These are phyloP conservation scores for Dryoscopus gambensis DNA, from an alignment of 2,113 vertebrate genomes.

Conservation along the genomic window DNA sequence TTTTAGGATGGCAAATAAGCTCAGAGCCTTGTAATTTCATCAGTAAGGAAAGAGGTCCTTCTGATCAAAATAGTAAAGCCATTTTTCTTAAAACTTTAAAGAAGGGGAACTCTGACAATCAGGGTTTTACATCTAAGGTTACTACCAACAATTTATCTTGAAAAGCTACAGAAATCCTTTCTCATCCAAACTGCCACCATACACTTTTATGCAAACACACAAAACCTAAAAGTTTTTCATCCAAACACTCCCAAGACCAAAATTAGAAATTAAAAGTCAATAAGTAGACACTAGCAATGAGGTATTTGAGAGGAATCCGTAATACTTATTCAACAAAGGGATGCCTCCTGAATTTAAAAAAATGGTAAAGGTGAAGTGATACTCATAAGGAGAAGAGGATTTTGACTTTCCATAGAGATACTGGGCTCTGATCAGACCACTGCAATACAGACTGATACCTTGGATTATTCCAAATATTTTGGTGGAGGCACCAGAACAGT, in stretches of 20 bases:
- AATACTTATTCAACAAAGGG: not conserved
- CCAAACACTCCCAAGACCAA: not conserved
- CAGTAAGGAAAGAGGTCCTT: not conserved
- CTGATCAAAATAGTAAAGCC: not conserved
- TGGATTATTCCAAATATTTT: not conserved
- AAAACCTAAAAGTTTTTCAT: not conserved
- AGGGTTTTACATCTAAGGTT: not conserved
- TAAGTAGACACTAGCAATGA: not conserved
- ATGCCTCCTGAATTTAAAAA: not conserved
- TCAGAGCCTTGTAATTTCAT: not conserved
- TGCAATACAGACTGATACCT: not conserved
- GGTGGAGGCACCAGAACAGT: not conserved
- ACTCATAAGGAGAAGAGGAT: not conserved
- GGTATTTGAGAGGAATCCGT: not conserved
- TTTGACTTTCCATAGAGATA: not conserved
- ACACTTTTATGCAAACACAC: not conserved
- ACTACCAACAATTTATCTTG: not conserved
- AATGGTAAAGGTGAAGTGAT: not conserved
- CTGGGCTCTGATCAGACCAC: not conserved
- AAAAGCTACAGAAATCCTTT: not conserved
- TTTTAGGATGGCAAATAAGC: not conserved
- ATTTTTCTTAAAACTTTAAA: not conserved
- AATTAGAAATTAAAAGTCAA: not conserved
- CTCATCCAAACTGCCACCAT: not conserved
- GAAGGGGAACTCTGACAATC: not conserved